Conservation (phyloP, 2,113 vertebrate genomes). For the Narcine bancroftii region DNA sequence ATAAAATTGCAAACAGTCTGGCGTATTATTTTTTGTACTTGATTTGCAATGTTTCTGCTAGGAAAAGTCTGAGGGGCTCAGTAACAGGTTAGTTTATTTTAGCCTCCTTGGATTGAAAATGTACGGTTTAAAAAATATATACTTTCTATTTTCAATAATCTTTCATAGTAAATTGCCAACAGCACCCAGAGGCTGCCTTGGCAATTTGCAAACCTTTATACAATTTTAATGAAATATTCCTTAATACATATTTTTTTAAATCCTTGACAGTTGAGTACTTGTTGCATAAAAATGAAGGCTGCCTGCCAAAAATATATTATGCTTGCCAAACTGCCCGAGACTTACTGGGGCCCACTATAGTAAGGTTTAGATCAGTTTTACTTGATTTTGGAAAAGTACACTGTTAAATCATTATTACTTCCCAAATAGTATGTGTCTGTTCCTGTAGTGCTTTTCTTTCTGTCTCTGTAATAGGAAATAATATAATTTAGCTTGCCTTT, state of each 20-base stretch:
- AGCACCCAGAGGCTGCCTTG: background rate
- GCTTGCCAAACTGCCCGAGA: slow-evolving; percentile 35
- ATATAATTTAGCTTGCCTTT: background rate
- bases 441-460: background rate
- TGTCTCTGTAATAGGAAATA: background rate
- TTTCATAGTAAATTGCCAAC: background rate
- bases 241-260: background rate
- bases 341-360: slow-evolving; percentile 11
- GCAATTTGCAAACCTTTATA: background rate
- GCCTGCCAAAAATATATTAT: slow-evolving; percentile 9
- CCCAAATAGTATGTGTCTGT: slow-evolving; percentile 28
- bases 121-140: background rate
- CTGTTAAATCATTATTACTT: slow-evolving; percentile 16
- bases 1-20: slow-evolving; percentile 2
- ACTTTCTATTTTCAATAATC: background rate
- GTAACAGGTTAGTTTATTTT: background rate
- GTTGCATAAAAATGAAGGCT: background rate
- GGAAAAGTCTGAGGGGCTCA: background rate
- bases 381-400: slow-evolving; percentile 26
- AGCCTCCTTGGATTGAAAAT: background rate
- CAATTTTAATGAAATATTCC: background rate
- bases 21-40: slow-evolving; percentile 18
- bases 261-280: background rate
- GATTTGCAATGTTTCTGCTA: background rate
- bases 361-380: slow-evolving; percentile 11